These are phyloP conservation scores for Branchipolynoe longqiensis DNA, from an alignment of 2,888 invertebrate genomes.

Conservation along the genomic window DNA sequence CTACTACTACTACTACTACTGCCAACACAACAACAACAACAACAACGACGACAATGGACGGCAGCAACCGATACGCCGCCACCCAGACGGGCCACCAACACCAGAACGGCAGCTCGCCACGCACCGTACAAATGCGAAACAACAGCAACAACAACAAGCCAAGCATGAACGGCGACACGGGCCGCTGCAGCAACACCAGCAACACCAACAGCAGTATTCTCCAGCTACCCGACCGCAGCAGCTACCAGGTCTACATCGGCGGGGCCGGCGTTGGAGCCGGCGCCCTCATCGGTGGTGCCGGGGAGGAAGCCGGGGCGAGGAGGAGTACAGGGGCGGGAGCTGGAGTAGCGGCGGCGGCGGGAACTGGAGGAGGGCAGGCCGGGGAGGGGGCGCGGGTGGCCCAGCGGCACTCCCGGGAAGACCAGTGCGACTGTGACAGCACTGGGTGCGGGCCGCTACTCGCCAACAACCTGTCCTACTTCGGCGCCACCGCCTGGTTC, in stretches of 20 bases:
- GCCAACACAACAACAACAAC: no score
- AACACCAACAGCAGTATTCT: not conserved
- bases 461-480: slow-evolving; percentile 51
- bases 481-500: slow-evolving; percentile 59
- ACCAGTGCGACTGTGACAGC: slow-evolving; percentile 29
- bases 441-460: slow-evolving; percentile 38
- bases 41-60: no score
- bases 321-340: no score
- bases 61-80: no score
- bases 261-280: not conserved
- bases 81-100: not conserved
- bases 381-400: not conserved
- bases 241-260: not conserved
- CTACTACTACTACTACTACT: no score
- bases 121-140: not conserved
- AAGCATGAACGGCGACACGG: not conserved
- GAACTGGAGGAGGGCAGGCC: no score
- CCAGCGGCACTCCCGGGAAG: not conserved
- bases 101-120: no score
- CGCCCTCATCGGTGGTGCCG: no score
- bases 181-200: not conserved
- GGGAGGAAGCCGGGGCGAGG: no score
- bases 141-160: slow-evolving; percentile 29
- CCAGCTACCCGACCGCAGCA: not conserved
- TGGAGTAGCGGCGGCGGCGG: no score